phyloP scores from a whole-genome alignment of 2,888 invertebrate genomes.

The Resseliella maxima region DNA sequence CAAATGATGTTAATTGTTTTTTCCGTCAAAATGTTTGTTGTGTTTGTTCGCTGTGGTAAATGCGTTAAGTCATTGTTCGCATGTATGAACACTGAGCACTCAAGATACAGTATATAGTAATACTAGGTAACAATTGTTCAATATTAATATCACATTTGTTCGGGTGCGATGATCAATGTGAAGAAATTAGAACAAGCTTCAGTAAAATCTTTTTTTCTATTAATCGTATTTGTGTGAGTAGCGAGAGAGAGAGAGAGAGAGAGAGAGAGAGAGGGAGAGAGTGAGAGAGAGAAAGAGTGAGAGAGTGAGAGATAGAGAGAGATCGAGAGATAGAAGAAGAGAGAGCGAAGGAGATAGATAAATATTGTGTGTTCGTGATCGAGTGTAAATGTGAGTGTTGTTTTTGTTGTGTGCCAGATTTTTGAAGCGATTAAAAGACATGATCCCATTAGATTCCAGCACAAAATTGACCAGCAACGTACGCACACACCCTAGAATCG shows the following conservation, averaged over 20 bases:
- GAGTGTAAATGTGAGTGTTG: background rate
- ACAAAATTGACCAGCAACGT: conserved; percentile 2
- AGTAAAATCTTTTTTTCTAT: background rate
- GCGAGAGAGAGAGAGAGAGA: no score
- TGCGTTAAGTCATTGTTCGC: background rate
- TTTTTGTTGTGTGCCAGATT: conserved; percentile 40
- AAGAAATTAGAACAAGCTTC: conserved; percentile 14
- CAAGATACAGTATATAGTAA: no score
- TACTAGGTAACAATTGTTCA: background rate
- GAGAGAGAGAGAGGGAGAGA: no score
- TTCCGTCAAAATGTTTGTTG: conserved; percentile 25
- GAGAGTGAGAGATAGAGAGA: no score
- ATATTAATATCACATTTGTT: no score
- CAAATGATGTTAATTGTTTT: conserved; percentile 28
- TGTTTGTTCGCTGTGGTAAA: background rate
- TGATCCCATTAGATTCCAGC: background rate
- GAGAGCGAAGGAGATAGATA: no score
- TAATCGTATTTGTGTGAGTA: background rate
- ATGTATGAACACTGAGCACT: background rate
- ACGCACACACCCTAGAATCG: conserved; percentile 14
- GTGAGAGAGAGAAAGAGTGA: no score
- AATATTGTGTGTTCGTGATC: background rate
- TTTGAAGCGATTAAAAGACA: conserved; percentile 34
- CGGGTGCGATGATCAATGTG: conserved; percentile 14
- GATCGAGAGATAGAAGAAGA: no score